Conservation (phyloP, 1,140 invertebrate species). For the Sarcophaga bullata region DNA sequence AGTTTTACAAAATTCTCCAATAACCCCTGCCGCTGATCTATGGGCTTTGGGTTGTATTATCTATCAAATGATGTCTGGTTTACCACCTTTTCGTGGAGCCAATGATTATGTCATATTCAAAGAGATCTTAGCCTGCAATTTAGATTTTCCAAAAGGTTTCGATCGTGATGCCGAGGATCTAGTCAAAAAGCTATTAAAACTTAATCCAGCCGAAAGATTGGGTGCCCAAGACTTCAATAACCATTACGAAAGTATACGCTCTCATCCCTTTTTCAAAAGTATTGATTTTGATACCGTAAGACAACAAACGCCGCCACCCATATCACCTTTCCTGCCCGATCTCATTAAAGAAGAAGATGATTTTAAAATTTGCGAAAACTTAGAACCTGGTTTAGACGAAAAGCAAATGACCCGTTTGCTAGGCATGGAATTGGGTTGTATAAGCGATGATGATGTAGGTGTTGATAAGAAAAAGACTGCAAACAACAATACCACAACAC, state of each 20-base stretch:
- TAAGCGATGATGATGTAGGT: slow-evolving; percentile 28
- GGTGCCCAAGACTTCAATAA: slow-evolving; percentile 79
- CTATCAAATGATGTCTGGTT: slow-evolving; percentile 95
- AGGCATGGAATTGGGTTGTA: slow-evolving; percentile 74
- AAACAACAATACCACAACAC: slow-evolving; percentile 51
- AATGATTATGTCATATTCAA: slow-evolving; percentile 98
- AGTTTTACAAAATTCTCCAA: slow-evolving; percentile 83
- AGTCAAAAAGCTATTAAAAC: slow-evolving; percentile 86
- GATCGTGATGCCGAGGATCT: slow-evolving; percentile 84
- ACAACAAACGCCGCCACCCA: slow-evolving; percentile 82
- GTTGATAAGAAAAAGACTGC: slow-evolving; percentile 48
- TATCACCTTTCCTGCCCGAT: slow-evolving; percentile 86
- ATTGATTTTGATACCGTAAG: slow-evolving; percentile 87
- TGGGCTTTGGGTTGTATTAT: slow-evolving; percentile 98
- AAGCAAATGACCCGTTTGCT: slow-evolving; percentile 80
- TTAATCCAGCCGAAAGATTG: slow-evolving; percentile 81
- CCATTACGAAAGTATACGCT: slow-evolving; percentile 83
- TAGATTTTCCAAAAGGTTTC: slow-evolving; percentile 93
- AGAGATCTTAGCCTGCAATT: slow-evolving; percentile 92
- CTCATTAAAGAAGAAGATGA: slow-evolving; percentile 76
- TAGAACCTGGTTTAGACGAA: slow-evolving; percentile 87
- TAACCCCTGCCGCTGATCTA: slow-evolving; percentile 88
- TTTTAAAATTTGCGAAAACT: slow-evolving; percentile 77
- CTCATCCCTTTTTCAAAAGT: slow-evolving; percentile 86
- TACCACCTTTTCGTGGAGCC: slow-evolving; percentile 90